Percentiles rank a stretch among this genome's conserved stretches.
phyloP scores from a whole-genome alignment of 1,140 invertebrate species.

The Pseudomyrmex cubaensis region DNA sequence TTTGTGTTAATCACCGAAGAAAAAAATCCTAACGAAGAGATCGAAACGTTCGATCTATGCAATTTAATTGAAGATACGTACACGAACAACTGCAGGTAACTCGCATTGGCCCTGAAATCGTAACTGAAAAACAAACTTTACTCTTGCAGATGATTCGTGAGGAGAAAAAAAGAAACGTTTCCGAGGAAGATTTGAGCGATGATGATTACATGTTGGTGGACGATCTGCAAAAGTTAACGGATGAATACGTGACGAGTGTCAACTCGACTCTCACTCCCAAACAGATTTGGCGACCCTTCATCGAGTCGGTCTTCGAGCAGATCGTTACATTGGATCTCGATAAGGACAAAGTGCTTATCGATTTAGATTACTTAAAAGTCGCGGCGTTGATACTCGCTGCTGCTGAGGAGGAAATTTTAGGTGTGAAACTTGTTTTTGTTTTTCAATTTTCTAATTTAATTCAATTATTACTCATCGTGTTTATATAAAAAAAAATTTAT shows the following conservation, averaged over 20 bases:
- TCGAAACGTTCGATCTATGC: too few relatives aligned
- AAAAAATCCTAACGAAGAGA: too few relatives aligned
- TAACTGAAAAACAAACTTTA: not conserved
- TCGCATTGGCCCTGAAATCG: too few relatives aligned
- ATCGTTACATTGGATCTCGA: slow-evolving; percentile 85
- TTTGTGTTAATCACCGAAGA: too few relatives aligned
- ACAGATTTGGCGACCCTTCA: slow-evolving; percentile 88
- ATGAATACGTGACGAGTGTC: slow-evolving; percentile 84
- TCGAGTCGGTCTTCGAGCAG: slow-evolving; percentile 87
- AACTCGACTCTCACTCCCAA: slow-evolving; percentile 83
- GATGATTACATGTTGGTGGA: slow-evolving; percentile 86
- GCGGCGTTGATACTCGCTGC: slow-evolving; percentile 86
- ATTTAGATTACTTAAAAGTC: slow-evolving; percentile 88
- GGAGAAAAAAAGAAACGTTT: slow-evolving; percentile 85
- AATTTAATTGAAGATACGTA: too few relatives aligned
- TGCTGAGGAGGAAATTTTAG: slow-evolving; percentile 85
- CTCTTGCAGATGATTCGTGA: slow-evolving; percentile 83
- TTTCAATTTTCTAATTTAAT: not conserved
- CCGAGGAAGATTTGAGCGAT: slow-evolving; percentile 84
- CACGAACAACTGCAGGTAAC: too few relatives aligned
- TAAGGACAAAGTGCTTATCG: slow-evolving; percentile 87
- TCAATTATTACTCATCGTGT: not conserved
- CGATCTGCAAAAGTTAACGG: slow-evolving; percentile 88
- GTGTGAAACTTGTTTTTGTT: slow-evolving; percentile 60
- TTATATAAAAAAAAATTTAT: not conserved